phyloP scores from a whole-genome alignment of 2,113 vertebrate species.

The Dicerorhinus sumatrensis region DNA sequence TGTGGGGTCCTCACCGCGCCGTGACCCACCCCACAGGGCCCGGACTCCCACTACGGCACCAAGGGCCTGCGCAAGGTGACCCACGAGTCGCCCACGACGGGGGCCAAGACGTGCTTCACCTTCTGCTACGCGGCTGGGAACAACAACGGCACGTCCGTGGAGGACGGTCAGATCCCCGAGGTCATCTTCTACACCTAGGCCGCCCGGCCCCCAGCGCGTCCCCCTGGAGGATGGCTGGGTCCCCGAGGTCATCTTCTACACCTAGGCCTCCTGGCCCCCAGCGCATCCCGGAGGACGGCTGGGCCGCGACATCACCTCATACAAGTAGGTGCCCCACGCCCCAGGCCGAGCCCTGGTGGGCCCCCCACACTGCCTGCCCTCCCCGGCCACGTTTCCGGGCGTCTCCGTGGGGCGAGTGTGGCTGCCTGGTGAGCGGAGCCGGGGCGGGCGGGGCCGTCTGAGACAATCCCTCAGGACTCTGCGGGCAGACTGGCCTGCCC shows the following conservation, averaged over 20 bases:
- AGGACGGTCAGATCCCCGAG: conserved; percentile 98
- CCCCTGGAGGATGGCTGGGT: conserved; percentile 96
- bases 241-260: conserved; percentile 99
- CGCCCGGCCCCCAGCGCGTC: not conserved
- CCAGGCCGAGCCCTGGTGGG: not conserved
- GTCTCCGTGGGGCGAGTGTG: not conserved
- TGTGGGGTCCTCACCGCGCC: accelerated
- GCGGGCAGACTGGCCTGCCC: not conserved
- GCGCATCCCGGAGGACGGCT: too few relatives aligned
- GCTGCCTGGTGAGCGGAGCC: not conserved
- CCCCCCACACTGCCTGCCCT: not conserved
- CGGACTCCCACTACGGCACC: conserved; percentile 98
- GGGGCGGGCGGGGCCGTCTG: not conserved
- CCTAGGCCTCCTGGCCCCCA: conserved; percentile 85
- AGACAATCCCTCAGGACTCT: not conserved
- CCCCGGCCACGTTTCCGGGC: not conserved
- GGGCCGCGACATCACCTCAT: not conserved
- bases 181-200: conserved; percentile 99
- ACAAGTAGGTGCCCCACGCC: not conserved
- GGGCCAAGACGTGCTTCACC: conserved; percentile 97
- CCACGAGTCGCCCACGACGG: conserved; percentile 95
- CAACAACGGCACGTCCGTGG: conserved; percentile 98
- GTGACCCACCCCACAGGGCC: conserved; percentile 86
- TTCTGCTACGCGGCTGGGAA: conserved; percentile 99
- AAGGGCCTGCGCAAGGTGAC: conserved; percentile 98